These are phyloP conservation scores for Xanthia togata DNA, from an alignment of 2,888 invertebrate species.

Conservation along the genomic window DNA sequence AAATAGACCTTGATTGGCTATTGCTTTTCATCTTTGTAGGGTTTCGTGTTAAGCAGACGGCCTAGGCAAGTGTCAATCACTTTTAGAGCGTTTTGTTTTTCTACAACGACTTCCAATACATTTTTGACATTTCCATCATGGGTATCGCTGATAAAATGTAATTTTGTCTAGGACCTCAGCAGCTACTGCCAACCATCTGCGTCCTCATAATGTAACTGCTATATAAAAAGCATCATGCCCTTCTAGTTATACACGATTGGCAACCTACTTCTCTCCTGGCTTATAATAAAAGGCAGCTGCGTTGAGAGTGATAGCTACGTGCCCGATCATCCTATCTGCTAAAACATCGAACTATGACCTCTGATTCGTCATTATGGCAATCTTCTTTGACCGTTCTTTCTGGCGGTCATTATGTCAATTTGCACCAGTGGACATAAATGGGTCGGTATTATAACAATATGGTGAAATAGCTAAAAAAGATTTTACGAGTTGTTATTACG, in stretches of 20 bases:
- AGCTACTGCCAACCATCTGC: background rate
- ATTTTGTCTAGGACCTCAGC: background rate
- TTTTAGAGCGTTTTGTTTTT: too few relatives aligned
- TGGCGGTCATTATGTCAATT: slow-evolving; percentile 7
- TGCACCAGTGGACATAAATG: background rate
- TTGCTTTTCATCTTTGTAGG: background rate
- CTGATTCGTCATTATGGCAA: background rate
- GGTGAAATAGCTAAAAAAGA: background rate
- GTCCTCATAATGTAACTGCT: background rate
- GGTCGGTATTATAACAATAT: background rate
- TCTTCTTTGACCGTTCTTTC: slow-evolving; percentile 7
- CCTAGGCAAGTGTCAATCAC: too few relatives aligned
- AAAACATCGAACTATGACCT: background rate
- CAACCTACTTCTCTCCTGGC: background rate
- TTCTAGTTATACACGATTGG: background rate
- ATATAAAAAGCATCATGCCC: background rate
- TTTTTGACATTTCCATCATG: background rate
- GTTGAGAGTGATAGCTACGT: background rate
- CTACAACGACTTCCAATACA: too few relatives aligned
- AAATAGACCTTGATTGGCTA: background rate
- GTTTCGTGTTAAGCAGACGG: background rate
- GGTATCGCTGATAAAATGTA: too few relatives aligned
- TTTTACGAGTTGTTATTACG: too few relatives aligned
- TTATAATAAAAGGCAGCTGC: too few relatives aligned
- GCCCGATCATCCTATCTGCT: background rate